phyloP scores from a whole-genome alignment of 2,113 vertebrate genomes.

The Centropus bengalensis region DNA sequence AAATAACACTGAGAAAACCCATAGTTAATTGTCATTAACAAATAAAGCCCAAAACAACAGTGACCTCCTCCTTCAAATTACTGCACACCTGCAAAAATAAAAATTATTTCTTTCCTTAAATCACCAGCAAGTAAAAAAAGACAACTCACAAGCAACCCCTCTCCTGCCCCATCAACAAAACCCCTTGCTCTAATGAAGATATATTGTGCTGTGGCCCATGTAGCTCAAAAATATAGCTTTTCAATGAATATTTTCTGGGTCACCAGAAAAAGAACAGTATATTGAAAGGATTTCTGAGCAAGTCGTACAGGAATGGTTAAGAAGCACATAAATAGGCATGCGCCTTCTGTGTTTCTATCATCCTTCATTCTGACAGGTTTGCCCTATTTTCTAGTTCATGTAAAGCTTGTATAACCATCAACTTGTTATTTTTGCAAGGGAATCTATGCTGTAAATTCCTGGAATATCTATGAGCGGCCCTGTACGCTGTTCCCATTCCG shows the following conservation, averaged over 20 bases:
- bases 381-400: background rate
- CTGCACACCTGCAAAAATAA: background rate
- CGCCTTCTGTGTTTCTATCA: slow-evolving; percentile 29
- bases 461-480: slow-evolving; percentile 31
- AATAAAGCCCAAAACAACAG: background rate
- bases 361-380: slow-evolving; percentile 39
- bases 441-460: slow-evolving; percentile 61
- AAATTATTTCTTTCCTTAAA: background rate
- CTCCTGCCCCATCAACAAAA: background rate
- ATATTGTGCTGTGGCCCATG: background rate
- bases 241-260: background rate
- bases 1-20: background rate
- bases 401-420: slow-evolving; percentile 24
- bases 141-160: background rate
- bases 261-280: background rate
- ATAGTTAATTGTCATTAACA: background rate
- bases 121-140: background rate
- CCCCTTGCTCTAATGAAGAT: background rate
- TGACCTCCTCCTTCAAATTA: background rate
- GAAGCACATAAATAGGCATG: background rate
- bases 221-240: background rate
- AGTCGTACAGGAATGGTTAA: slow-evolving; percentile 24
- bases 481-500: background rate
- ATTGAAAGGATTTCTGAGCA: slow-evolving; percentile 15
- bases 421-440: slow-evolving; percentile 4